Percentiles rank a stretch among this genome's conserved stretches.
These are phyloP conservation scores for Lucilia sericata DNA, from an alignment of 1,140 invertebrate species.

Conservation along the genomic window DNA sequence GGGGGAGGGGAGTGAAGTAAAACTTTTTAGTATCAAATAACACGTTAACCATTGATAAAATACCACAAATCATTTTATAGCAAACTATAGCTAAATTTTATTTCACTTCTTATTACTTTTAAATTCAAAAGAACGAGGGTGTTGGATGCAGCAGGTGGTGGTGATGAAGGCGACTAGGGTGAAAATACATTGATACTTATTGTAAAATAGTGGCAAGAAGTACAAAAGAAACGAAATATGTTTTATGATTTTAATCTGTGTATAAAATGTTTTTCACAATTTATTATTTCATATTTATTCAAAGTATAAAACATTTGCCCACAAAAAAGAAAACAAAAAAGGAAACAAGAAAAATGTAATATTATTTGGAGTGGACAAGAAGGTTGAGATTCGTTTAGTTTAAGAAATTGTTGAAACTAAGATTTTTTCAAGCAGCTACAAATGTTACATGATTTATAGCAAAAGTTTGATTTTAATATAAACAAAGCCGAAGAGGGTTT, in stretches of 20 bases:
- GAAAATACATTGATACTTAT: neutral
- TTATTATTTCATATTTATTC: conserved; percentile 40
- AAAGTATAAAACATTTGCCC: neutral
- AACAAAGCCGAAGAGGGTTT: neutral
- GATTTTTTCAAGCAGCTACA: neutral
- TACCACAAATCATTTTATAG: conserved; percentile 4
- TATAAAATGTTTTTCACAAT: conserved; percentile 20
- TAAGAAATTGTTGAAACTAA: neutral
- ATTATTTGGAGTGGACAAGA: neutral
- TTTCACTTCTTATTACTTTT: conserved; percentile 7
- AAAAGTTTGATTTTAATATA: conserved; percentile 15
- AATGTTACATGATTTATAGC: conserved; percentile 38
- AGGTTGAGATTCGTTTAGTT: neutral
- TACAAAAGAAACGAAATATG: neutral
- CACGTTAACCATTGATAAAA: conserved; percentile 20
- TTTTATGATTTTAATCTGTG: conserved; percentile 27
- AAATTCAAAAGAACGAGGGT: neutral
- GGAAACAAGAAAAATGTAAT: neutral
- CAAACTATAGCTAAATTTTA: neutral
- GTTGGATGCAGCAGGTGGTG: no score
- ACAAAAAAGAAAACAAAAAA: neutral
- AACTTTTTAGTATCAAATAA: conserved; percentile 15
- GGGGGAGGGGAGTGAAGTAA: neutral
- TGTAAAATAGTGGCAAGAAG: neutral
- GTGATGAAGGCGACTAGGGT: no score